Evolutionary conservation across 2,888 invertebrate species (phyloP), one percentile per base, ranked within the genome.

Genomic region (Drosophila picticornis): DNA sequence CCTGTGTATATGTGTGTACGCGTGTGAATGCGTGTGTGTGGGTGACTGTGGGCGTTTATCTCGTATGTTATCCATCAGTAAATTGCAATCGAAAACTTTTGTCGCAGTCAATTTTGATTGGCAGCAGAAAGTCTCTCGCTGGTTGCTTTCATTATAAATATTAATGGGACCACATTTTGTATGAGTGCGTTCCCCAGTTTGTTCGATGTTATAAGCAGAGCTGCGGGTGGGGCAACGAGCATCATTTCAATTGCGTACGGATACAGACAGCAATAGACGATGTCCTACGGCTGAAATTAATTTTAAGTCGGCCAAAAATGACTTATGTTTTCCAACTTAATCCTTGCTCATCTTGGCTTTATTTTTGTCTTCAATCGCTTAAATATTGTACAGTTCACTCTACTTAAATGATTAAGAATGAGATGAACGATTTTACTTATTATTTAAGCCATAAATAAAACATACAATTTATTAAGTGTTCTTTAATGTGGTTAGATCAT

Each of bases 51-150:
- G 13, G 40, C n/a, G 40, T 31, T 32, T 13, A 50, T 11, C 13
- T 43, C 29, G n/a, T 29, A 48, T 48, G 38, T 31, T 50, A 57
- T 69, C 27, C 61, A 68, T 65, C 55, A 36, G 32, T 19, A 65
- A 58, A 68, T 65, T 81, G 78, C 75, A 77, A 73, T 72, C 68
- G 72, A 56, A 75, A 81, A 71, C 67, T 66, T 65, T 80, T 51
- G 60, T 66, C 43, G 71, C 57, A 78, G 78, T 81, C 63, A 63
- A 71, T 71, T 78, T 71, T 60, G 59, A 65, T 72, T 60, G 59
- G 43, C 50, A 63, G 51, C 46, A 51, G 32, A 56, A 43, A 58
- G 51, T 27, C 22, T 11, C 43, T 34, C 40, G 31, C 40, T 25
- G 36, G 52, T 58, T 58, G 60, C 22, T 25, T 59, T 60, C 48